A percentile compares a stretch with the other conserved stretches of the same genome.
phyloP scores from a whole-genome alignment of 2,113 vertebrate species.

The Microtus pennsylvanicus region DNA sequence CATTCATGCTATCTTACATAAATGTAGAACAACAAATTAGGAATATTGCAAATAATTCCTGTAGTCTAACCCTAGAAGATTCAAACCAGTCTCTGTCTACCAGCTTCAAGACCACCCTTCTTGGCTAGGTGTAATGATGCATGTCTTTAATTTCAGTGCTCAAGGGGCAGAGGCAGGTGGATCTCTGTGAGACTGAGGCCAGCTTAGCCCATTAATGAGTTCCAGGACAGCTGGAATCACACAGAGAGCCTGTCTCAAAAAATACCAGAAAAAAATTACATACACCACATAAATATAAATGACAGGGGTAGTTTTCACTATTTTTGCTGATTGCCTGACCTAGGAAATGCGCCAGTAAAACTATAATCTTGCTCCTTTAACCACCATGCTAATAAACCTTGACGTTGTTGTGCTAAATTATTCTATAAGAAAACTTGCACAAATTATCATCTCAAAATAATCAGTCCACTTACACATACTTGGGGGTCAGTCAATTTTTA shows the following conservation, averaged over 20 bases:
- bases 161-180: not conserved
- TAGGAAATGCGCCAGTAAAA: not conserved
- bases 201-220: not conserved
- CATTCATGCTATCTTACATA: not conserved
- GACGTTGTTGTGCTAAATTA: slow-evolving; percentile 30
- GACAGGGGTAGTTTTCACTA: not conserved
- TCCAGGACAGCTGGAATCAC: not conserved
- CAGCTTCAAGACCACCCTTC: not conserved
- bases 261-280: not conserved
- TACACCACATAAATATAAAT: not conserved
- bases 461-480: not conserved
- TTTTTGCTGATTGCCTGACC: slow-evolving; percentile 6
- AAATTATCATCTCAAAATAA: slow-evolving; percentile 37
- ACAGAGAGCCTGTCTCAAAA: not conserved
- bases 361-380: slow-evolving; percentile 13
- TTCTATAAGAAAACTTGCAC: slow-evolving; percentile 45
- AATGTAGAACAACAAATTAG: slow-evolving; percentile 24
- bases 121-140: not conserved
- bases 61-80: slow-evolving; percentile 19
- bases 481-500: slow-evolving; percentile 13
- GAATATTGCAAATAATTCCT: not conserved
- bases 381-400: slow-evolving; percentile 5
- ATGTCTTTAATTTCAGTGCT: not conserved
- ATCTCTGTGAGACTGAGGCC: not conserved
- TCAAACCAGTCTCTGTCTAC: not conserved